Conservation (phyloP, 2,113 vertebrate genomes). For the Zeus faber region DNA sequence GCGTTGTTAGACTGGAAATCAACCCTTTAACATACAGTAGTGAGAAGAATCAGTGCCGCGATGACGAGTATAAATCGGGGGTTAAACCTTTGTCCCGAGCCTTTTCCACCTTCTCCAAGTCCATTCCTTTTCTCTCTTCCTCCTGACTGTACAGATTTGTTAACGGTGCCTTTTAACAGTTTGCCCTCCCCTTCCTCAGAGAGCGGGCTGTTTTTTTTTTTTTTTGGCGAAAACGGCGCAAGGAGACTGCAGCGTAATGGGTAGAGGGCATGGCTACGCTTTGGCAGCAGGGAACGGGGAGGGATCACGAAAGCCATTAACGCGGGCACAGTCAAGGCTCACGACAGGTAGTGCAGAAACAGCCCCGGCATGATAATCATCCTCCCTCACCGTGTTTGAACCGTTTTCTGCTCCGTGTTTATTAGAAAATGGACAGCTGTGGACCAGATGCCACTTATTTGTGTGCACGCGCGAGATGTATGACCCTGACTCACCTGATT, state of each 20-base stretch:
- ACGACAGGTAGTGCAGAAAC: slow-evolving; percentile 47
- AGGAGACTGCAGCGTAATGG: slow-evolving; percentile 56
- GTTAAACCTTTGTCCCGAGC: too few species aligned
- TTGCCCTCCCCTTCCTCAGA: slow-evolving; percentile 18
- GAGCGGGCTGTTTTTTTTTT: slow-evolving; percentile 16
- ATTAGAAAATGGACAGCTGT: slow-evolving; percentile 25
- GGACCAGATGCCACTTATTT: slow-evolving; percentile 20
- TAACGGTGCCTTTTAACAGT: too few species aligned
- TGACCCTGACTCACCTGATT: neutral
- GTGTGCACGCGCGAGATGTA: slow-evolving; percentile 32
- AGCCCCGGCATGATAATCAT: slow-evolving; percentile 32
- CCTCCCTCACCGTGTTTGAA: slow-evolving; percentile 29
- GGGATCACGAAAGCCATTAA: slow-evolving; percentile 42
- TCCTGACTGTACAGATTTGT: too few species aligned
- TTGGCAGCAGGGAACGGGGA: slow-evolving; percentile 46
- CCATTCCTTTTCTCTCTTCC: too few species aligned
- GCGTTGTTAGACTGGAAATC: too few species aligned
- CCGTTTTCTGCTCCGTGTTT: slow-evolving; percentile 14
- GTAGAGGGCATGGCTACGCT: slow-evolving; percentile 51
- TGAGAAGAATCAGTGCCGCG: too few species aligned
- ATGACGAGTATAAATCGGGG: too few species aligned
- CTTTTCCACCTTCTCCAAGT: too few species aligned
- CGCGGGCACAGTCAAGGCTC: slow-evolving; percentile 40
- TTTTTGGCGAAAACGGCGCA: slow-evolving; percentile 8
- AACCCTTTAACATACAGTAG: too few species aligned